phyloP scores from a whole-genome alignment of 2,113 vertebrate species.

The Dryoscopus gambensis region DNA sequence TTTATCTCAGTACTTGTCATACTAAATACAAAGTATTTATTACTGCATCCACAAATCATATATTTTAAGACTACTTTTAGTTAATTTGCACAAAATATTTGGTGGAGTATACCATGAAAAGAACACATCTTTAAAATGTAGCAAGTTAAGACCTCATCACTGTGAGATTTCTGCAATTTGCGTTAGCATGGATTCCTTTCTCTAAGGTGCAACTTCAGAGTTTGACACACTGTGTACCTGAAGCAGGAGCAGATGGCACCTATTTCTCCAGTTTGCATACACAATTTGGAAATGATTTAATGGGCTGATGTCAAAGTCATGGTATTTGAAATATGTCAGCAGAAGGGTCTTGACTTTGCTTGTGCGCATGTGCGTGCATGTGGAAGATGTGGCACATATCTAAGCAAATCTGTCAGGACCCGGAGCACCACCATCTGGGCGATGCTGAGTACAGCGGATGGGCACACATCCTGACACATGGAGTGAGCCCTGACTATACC shows the following conservation, averaged over 20 bases:
- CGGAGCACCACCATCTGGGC: background rate
- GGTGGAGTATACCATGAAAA: background rate
- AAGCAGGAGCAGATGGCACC: background rate
- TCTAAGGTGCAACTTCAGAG: background rate
- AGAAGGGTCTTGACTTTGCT: background rate
- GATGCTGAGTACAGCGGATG: too few species aligned
- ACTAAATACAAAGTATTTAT: background rate
- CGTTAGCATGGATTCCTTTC: background rate
- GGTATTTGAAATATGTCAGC: background rate
- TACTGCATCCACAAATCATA: background rate
- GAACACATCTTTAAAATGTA: background rate
- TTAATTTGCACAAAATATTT: background rate
- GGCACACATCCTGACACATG: accelerated
- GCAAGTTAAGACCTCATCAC: accelerated
- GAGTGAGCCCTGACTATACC: background rate
- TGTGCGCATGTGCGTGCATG: too few species aligned
- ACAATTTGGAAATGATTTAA: background rate
- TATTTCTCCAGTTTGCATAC: background rate
- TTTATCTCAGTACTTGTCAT: background rate
- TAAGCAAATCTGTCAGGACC: background rate
- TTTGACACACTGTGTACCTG: background rate
- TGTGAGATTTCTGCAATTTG: background rate
- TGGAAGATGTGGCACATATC: background rate
- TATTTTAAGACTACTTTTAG: background rate
- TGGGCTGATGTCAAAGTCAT: background rate